These are phyloP conservation scores for Tetheella fluctuosa DNA, from an alignment of 2,888 invertebrate genomes.

Conservation along the genomic window DNA sequence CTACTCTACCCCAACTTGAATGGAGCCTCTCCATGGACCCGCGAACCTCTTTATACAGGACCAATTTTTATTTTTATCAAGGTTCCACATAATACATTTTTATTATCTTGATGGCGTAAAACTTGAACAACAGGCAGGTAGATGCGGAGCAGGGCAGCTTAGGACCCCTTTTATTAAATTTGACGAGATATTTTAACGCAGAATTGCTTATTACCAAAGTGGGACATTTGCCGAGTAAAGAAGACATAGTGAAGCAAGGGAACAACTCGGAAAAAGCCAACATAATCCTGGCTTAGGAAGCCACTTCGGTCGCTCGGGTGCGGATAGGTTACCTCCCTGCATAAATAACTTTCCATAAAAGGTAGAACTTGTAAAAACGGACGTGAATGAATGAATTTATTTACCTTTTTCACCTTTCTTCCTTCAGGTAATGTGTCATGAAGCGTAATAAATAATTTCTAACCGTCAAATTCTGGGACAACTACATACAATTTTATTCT, in stretches of 20 bases:
- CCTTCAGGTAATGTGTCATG: neutral
- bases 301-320: conserved; percentile 36
- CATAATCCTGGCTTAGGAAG: conserved; percentile 65
- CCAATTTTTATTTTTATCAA: conserved; percentile 47
- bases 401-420: neutral
- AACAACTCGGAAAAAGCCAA: conserved; percentile 44
- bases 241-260: conserved; percentile 38
- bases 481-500: neutral
- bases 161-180: neutral
- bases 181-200: conserved; percentile 32
- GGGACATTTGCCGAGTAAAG: conserved; percentile 16
- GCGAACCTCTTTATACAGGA: conserved; percentile 44
- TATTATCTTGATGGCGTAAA: conserved; percentile 23
- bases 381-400: conserved; percentile 2
- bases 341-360: conserved; percentile 20
- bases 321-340: conserved; percentile 31
- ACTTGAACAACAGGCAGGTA: conserved; percentile 21
- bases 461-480: neutral
- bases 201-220: conserved; percentile 14
- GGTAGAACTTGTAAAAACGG: conserved; percentile 18
- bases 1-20: conserved; percentile 40
- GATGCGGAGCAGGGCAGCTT: neutral
- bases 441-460: neutral
- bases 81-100: conserved; percentile 25
- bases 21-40: conserved; percentile 37